Conservation (phyloP, 2,797 vertebrate species). For the Cirrhinus molitorella region DNA sequence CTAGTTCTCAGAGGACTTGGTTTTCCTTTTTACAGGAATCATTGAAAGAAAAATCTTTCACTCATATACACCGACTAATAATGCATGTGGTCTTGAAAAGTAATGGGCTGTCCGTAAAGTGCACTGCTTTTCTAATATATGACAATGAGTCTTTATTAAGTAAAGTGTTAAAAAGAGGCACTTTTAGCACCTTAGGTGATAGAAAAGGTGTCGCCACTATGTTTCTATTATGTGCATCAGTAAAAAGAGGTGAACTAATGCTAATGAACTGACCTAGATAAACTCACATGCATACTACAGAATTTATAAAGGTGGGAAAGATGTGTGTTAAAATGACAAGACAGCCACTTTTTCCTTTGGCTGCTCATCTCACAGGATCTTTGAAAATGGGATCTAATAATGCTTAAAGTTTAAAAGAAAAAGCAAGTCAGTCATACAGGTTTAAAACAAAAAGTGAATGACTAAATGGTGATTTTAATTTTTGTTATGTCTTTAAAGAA, state of each 20-base stretch:
- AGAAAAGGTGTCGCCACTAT: not conserved
- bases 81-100: not conserved
- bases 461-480: not conserved
- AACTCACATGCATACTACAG: not conserved
- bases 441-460: not conserved
- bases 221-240: not conserved
- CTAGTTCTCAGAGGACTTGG: not conserved
- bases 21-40: not conserved
- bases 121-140: not conserved
- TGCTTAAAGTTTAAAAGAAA: too few relatives aligned
- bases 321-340: not conserved
- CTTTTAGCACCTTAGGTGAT: not conserved
- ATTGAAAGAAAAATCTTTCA: not conserved
- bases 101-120: not conserved
- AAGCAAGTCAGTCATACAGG: not conserved
- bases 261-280: slow-evolving; percentile 3
- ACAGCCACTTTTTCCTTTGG: not conserved
- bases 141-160: not conserved
- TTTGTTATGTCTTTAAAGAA: not conserved
- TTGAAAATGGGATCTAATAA: not conserved
- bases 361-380: not conserved
- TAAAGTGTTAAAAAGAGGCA: not conserved
- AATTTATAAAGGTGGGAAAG: not conserved
- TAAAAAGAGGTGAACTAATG: not conserved
- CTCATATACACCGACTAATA: not conserved